Percentiles rank a stretch among this genome's conserved stretches.
Evolutionary conservation across 2,888 invertebrate genomes (phyloP).

Genomic region (Ophraella communa): DNA sequence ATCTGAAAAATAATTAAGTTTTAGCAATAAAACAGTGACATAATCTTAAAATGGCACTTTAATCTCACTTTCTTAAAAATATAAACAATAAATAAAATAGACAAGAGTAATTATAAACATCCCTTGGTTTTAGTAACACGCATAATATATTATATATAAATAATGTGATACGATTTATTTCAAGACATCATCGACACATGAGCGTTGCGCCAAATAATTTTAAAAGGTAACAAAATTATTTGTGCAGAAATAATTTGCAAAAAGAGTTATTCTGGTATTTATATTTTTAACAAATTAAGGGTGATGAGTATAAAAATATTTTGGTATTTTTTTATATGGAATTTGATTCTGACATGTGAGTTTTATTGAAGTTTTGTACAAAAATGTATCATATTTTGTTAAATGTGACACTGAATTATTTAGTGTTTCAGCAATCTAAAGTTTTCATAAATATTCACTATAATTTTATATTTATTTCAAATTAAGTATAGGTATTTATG

Average conservation of each 20-base stretch:
- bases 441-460: too few relatives aligned
- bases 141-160: conserved; percentile 3
- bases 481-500: too few relatives aligned
- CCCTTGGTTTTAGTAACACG: conserved; percentile 2
- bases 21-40: conserved; percentile 7
- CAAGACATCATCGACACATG: neutral
- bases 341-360: too few relatives aligned
- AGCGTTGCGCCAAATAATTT: conserved; percentile 4
- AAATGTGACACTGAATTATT: too few relatives aligned
- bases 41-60: conserved; percentile 18
- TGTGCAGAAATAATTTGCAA: neutral
- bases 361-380: too few relatives aligned
- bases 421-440: too few relatives aligned
- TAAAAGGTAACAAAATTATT: neutral
- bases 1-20: neutral
- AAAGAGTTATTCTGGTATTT: too few relatives aligned
- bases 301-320: too few relatives aligned
- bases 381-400: too few relatives aligned
- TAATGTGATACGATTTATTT: neutral
- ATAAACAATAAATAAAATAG: conserved; percentile 28
- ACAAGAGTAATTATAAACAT: conserved; percentile 16
- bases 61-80: conserved; percentile 26
- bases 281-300: too few relatives aligned
- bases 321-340: too few relatives aligned
- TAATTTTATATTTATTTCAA: too few relatives aligned